A percentile compares a stretch with the other conserved stretches of the same genome.
Conservation (phyloP, 2,888 invertebrate genomes). For the Catocala sponsa region DNA sequence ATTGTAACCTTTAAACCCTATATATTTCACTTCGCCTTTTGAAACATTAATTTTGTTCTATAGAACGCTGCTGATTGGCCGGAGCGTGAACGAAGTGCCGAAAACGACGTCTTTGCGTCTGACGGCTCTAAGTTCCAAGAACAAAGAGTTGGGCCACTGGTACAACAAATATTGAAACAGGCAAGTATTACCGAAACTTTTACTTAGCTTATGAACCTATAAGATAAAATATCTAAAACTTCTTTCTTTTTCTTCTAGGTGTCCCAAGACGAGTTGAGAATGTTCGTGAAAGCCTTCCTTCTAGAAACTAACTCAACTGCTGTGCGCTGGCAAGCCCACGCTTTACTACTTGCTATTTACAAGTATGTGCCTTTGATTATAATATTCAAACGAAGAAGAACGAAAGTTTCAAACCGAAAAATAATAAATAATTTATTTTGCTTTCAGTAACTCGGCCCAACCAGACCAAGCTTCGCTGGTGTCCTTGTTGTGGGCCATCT, state of each 20-base stretch:
- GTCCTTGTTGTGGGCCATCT: conserved; percentile 96
- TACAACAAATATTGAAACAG: conserved; percentile 83
- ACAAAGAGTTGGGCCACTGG: conserved; percentile 77
- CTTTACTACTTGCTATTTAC: conserved; percentile 94
- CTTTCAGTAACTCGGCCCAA: conserved; percentile 91
- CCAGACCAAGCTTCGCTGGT: conserved; percentile 93
- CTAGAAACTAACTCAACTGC: conserved; percentile 97
- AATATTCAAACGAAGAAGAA: too few species aligned
- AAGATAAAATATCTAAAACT: too few species aligned
- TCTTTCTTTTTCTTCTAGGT: conserved; percentile 68
- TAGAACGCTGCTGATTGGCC: conserved; percentile 72
- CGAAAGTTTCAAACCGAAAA: too few species aligned
- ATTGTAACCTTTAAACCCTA: too few species aligned
- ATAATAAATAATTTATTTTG: too few species aligned
- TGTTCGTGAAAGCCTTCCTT: conserved; percentile 96
- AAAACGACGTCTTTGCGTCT: conserved; percentile 78
- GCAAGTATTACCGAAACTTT: conserved; percentile 45
- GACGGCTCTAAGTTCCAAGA: conserved; percentile 86
- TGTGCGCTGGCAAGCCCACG: conserved; percentile 98
- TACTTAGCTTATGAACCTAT: too few species aligned
- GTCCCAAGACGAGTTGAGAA: conserved; percentile 89
- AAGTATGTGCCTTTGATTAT: conserved; percentile 83
- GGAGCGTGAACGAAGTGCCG: conserved; percentile 82
- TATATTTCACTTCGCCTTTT: neutral
- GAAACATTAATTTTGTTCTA: neutral